Conservation (phyloP, 2,797 vertebrate genomes). For the Bothrops alternatus region DNA sequence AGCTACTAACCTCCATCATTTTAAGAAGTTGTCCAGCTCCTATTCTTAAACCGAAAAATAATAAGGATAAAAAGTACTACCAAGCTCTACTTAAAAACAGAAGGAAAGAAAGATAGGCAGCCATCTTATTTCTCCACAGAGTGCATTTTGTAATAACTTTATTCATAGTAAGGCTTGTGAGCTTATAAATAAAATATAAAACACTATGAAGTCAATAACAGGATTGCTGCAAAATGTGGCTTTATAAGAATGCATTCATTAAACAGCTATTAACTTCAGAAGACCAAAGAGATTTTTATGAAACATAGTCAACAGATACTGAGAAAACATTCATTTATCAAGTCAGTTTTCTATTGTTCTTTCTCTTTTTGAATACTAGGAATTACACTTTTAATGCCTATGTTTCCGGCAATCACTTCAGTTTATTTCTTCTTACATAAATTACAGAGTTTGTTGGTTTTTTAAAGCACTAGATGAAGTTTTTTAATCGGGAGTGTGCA, state of each 20-base stretch:
- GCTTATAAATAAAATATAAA: constrained; percentile 27
- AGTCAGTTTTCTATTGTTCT: not conserved
- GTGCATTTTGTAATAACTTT: constrained; percentile 5
- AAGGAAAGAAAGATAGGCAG: not conserved
- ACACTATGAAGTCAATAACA: not conserved
- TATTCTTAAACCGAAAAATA: not conserved
- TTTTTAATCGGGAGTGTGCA: not conserved
- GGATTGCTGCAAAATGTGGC: constrained; percentile 1
- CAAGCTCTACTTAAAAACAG: not conserved
- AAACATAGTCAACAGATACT: not conserved
- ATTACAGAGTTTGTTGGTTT: not conserved
- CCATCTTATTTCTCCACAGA: not conserved
- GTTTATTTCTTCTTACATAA: not conserved
- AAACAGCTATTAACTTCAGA: constrained; percentile 23
- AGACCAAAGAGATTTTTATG: not conserved
- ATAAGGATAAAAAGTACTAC: not conserved
- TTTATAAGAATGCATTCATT: constrained; percentile 14
- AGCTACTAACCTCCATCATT: not conserved
- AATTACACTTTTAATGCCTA: not conserved
- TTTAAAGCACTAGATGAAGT: no score
- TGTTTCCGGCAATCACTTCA: not conserved
- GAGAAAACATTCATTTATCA: not conserved
- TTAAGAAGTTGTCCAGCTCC: not conserved
- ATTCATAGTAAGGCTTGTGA: constrained; percentile 1
- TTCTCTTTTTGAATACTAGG: not conserved